Evolutionary conservation across 2,888 invertebrate genomes (phyloP).

Genomic region (Ophioninae sp.): DNA sequence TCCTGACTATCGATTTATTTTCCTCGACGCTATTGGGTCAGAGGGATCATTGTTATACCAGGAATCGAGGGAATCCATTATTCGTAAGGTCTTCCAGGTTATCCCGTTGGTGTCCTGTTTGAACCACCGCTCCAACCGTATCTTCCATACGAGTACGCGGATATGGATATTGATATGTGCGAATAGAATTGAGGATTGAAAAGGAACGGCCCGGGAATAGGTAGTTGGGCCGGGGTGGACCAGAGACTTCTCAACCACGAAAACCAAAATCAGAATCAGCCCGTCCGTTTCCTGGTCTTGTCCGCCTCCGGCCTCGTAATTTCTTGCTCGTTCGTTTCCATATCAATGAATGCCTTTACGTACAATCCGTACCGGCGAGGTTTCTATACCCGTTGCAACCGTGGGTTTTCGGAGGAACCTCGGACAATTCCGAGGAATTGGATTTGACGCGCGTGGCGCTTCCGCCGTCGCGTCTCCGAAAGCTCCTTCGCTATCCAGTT

Average conservation of each 20-base stretch:
- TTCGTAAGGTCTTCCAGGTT: constrained; percentile 74
- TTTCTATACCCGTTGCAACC: constrained; percentile 45
- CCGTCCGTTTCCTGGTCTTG: constrained; percentile 48
- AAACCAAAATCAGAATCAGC: constrained; percentile 52
- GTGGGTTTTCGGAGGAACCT: constrained; percentile 60
- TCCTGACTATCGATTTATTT: constrained; percentile 16
- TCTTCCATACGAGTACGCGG: neutral
- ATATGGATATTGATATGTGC: too few species aligned
- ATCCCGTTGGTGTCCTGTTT: constrained; percentile 70
- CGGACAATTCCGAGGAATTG: constrained; percentile 69
- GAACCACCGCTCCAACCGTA: constrained; percentile 27
- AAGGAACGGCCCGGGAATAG: neutral
- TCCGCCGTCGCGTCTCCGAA: constrained; percentile 63
- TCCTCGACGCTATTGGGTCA: constrained; percentile 70
- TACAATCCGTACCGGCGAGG: constrained; percentile 33
- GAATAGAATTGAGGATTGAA: neutral
- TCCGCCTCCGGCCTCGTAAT: constrained; percentile 74
- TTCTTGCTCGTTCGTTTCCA: constrained; percentile 79
- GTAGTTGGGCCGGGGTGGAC: too few species aligned
- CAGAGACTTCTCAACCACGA: neutral
- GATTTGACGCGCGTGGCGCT: constrained; percentile 68
- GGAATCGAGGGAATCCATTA: constrained; percentile 77
- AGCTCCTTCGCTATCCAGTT: constrained; percentile 1
- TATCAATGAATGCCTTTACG: constrained; percentile 75
- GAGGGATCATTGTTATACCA: constrained; percentile 76